These are phyloP conservation scores for Trachops cirrhosus DNA, from an alignment of 2,797 vertebrate genomes.

Conservation along the genomic window DNA sequence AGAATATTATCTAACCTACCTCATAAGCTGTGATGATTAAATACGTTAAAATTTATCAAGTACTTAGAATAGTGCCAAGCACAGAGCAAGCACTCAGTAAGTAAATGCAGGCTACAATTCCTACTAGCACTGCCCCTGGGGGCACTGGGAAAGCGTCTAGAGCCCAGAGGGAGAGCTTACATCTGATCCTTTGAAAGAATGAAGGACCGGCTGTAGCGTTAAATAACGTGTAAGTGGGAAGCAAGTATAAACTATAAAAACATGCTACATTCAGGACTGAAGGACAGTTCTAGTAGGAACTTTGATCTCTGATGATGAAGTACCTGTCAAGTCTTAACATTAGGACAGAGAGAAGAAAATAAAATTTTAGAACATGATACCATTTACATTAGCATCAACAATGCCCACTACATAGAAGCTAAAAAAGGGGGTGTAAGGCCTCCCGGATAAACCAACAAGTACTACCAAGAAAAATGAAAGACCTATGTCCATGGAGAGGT, in stretches of 20 bases:
- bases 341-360: background rate
- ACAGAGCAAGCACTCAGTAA: background rate
- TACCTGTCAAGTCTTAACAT: background rate
- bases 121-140: too few species aligned
- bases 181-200: background rate
- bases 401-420: background rate
- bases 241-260: background rate
- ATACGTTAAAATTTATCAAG: background rate
- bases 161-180: background rate
- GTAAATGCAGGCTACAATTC: background rate
- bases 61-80: background rate
- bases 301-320: conserved; percentile 6
- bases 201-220: background rate
- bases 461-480: background rate
- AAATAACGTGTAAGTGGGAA: background rate
- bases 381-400: background rate
- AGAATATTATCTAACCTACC: background rate
- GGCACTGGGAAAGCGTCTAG: background rate
- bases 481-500: background rate
- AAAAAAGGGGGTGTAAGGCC: background rate
- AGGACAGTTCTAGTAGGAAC: background rate
- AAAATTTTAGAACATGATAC: background rate
- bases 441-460: background rate
- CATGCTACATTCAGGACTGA: background rate
- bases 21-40: background rate